phyloP scores from a whole-genome alignment of 1,140 invertebrate genomes.

The Trissolcus basalis region DNA sequence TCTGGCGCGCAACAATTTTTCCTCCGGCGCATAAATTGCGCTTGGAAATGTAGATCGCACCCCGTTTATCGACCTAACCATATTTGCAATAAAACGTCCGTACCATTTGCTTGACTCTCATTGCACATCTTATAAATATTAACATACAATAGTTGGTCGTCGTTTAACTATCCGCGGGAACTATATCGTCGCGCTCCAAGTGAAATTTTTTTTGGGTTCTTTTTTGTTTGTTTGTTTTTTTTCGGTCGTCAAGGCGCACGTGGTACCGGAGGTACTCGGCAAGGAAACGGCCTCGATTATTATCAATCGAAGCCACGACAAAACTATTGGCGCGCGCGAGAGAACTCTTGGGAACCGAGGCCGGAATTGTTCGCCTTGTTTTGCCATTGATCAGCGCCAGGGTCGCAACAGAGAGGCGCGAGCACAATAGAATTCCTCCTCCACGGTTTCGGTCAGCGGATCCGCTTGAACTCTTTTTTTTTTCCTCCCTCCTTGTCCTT shows the following conservation, averaged over 20 bases:
- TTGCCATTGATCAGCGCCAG: conserved; percentile 43
- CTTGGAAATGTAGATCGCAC: conserved; percentile 51
- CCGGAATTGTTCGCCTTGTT: conserved; percentile 44
- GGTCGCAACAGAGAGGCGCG: conserved; percentile 7
- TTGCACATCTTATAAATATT: conserved; percentile 42
- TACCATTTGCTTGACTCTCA: conserved; percentile 41
- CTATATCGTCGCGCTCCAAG: conserved; percentile 35
- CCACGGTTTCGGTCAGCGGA: conserved; percentile 40
- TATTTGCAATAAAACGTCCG: conserved; percentile 51
- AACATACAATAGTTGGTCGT: conserved; percentile 55
- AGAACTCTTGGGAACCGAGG: conserved; percentile 16
- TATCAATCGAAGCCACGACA: conserved; percentile 49
- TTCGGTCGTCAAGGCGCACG: conserved; percentile 14
- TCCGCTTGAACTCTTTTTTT: conserved; percentile 15
- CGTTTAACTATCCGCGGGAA: conserved; percentile 46
- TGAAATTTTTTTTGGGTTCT: neutral
- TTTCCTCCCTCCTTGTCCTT: conserved; percentile 3
- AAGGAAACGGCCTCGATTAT: conserved; percentile 42
- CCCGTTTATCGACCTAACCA: conserved; percentile 45
- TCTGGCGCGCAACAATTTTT: conserved; percentile 37
- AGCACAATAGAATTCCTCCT: conserved; percentile 48
- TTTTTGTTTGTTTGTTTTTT: too few relatives aligned
- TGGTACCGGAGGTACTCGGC: conserved; percentile 22
- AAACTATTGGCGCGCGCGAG: conserved; percentile 40
- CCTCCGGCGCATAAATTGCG: conserved; percentile 24